Evolutionary conservation across 1,140 invertebrate species (phyloP).

Genomic region (Ectropis grisescens): DNA sequence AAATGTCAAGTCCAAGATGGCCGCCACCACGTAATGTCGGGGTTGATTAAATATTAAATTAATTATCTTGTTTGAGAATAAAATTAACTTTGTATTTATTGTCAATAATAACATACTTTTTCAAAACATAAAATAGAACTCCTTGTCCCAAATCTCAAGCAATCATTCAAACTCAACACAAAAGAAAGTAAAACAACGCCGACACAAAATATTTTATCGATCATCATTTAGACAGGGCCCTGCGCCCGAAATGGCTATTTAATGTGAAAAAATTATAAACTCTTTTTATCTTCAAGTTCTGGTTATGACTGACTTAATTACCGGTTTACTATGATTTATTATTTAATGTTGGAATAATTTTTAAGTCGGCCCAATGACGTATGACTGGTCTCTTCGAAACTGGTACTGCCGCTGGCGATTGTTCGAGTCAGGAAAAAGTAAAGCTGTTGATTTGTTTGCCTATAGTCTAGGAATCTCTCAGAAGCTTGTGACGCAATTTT

Average conservation of each 20-base stretch:
- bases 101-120: too few relatives aligned
- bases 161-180: too few relatives aligned
- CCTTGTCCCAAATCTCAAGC: too few relatives aligned
- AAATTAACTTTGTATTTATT: too few relatives aligned
- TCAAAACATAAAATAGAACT: too few relatives aligned
- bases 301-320: conserved; percentile 66
- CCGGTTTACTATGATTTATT: conserved; percentile 67
- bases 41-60: too few relatives aligned
- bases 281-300: conserved; percentile 51
- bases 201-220: conserved; percentile 37
- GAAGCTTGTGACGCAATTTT: too few relatives aligned
- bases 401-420: conserved; percentile 52
- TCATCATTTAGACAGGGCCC: conserved; percentile 44
- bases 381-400: conserved; percentile 45
- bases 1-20: too few relatives aligned
- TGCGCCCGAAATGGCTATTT: conserved; percentile 55
- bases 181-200: too few relatives aligned
- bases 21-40: too few relatives aligned
- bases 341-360: conserved; percentile 60
- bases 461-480: too few relatives aligned
- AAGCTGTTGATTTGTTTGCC: conserved; percentile 3
- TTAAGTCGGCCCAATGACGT: conserved; percentile 52
- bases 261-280: conserved; percentile 62
- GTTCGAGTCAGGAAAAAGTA: conserved; percentile 4
- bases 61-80: too few relatives aligned